Evolutionary conservation across 2,888 invertebrate species (phyloP).

Genomic region (Agelastica alni): DNA sequence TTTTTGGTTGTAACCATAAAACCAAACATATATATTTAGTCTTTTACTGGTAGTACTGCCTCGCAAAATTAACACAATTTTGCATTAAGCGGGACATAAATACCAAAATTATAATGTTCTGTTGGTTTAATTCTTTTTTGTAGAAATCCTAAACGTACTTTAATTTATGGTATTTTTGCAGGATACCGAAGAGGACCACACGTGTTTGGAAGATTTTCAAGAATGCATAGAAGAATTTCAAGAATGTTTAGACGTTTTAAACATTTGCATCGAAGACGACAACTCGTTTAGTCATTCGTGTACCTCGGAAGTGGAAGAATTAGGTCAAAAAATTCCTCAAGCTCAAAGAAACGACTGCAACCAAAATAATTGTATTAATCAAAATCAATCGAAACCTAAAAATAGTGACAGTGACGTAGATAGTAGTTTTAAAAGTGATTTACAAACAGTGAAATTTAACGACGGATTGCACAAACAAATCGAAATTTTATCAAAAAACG

Average conservation of each 20-base stretch:
- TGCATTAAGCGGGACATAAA: too few relatives aligned
- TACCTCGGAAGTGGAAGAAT: constrained; percentile 48
- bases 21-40: too few relatives aligned
- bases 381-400: constrained; percentile 22
- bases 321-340: constrained; percentile 38
- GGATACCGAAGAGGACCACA: constrained; percentile 66
- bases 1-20: too few relatives aligned
- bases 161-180: constrained; percentile 40
- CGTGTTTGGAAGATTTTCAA: constrained; percentile 67
- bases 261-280: constrained; percentile 66
- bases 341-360: constrained; percentile 30
- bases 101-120: too few relatives aligned
- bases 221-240: constrained; percentile 69
- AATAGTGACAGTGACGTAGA: constrained; percentile 48
- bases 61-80: too few relatives aligned
- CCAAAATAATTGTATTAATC: constrained; percentile 35
- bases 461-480: constrained; percentile 14
- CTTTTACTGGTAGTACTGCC: too few relatives aligned
- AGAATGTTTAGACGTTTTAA: constrained; percentile 66
- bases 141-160: too few relatives aligned
- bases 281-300: constrained; percentile 57
- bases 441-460: constrained; percentile 33
- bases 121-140: too few relatives aligned
- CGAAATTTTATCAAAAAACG: constrained; percentile 34
- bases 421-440: constrained; percentile 48